Percentiles rank a stretch among this genome's conserved stretches.
These are phyloP conservation scores for Zelostemma sp. DNA, from an alignment of 1,140 invertebrate genomes.

Conservation along the genomic window DNA sequence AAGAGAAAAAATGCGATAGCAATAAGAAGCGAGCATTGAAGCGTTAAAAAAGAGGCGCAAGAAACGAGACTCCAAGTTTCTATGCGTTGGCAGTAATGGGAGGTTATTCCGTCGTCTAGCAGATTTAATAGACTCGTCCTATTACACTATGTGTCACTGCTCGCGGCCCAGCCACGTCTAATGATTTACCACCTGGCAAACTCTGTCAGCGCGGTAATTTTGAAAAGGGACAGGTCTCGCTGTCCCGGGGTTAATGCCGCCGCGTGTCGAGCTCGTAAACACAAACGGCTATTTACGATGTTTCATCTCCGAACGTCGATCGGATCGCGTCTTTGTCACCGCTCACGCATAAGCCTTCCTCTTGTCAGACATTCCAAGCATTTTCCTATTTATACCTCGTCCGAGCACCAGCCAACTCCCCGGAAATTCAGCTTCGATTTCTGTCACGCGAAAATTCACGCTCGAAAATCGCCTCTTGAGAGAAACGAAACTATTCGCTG, in stretches of 20 bases:
- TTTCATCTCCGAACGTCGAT: constrained; percentile 6
- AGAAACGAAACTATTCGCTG: neutral
- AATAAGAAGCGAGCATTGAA: too few relatives aligned
- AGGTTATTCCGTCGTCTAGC: constrained; percentile 49
- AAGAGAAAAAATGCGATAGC: constrained; percentile 3
- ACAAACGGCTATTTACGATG: constrained; percentile 20
- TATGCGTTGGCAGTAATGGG: constrained; percentile 52
- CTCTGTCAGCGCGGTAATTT: constrained; percentile 41
- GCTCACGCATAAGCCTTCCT: too few relatives aligned
- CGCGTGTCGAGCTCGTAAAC: constrained; percentile 22
- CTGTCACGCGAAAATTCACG: too few relatives aligned
- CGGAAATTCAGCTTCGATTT: too few relatives aligned
- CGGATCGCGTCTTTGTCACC: constrained; percentile 1
- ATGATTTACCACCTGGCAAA: constrained; percentile 47
- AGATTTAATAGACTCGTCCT: constrained; percentile 61
- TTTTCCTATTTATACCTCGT: too few relatives aligned
- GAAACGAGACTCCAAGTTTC: constrained; percentile 33
- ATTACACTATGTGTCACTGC: constrained; percentile 50
- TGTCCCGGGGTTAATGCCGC: constrained; percentile 22
- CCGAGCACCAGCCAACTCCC: too few relatives aligned
- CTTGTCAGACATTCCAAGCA: too few relatives aligned
- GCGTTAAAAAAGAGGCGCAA: constrained; percentile 9
- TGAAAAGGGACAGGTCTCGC: constrained; percentile 28
- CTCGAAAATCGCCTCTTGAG: too few relatives aligned
- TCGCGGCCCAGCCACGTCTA: constrained; percentile 27